Conservation (phyloP, 2,797 vertebrate species). For the Sebastes nivosus region DNA sequence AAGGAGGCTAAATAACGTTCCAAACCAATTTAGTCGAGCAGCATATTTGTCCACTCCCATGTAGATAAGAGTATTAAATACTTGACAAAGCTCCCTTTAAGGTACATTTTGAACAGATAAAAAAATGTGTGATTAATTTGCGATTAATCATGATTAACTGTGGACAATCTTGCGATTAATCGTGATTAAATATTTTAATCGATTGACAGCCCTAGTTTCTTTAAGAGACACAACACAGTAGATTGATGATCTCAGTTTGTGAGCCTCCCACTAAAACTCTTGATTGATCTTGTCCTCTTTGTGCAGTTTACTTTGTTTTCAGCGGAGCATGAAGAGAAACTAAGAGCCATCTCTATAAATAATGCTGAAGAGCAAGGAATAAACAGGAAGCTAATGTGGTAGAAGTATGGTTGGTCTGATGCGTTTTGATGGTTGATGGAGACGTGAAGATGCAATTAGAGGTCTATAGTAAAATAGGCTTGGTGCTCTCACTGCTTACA, state of each 20-base stretch:
- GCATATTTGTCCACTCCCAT: too few species aligned
- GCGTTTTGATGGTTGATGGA: not conserved
- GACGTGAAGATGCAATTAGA: not conserved
- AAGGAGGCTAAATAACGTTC: too few species aligned
- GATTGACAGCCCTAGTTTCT: too few species aligned
- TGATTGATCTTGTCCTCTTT: not conserved
- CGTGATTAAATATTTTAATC: too few species aligned
- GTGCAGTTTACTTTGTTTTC: not conserved
- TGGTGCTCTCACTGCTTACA: not conserved
- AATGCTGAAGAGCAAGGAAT: not conserved
- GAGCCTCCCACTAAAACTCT: not conserved
- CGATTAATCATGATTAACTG: too few species aligned
- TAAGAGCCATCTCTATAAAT: not conserved
- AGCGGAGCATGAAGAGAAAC: not conserved
- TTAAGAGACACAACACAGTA: not conserved
- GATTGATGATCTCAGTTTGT: not conserved
- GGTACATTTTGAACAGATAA: too few species aligned
- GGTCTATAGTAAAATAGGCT: constrained; percentile 3
- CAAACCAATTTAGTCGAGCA: too few species aligned
- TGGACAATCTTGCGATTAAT: too few species aligned
- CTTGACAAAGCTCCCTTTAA: too few species aligned
- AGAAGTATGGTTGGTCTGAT: not conserved
- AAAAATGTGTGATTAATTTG: too few species aligned
- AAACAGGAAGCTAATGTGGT: not conserved
- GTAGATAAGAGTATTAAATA: too few species aligned